Conservation (phyloP, 2,797 vertebrate genomes). For the Spizella passerina region DNA sequence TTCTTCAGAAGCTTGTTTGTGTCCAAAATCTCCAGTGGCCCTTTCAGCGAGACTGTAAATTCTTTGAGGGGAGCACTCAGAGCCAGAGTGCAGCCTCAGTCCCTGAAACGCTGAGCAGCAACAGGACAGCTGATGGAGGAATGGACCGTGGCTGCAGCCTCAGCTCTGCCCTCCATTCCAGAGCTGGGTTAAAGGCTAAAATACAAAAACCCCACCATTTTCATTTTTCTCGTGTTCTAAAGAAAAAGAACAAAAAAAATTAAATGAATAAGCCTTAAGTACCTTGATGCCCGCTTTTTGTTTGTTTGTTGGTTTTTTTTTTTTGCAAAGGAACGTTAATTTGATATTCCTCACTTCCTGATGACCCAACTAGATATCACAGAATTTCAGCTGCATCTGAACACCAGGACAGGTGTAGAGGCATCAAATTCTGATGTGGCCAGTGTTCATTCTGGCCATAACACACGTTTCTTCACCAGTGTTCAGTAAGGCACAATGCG, state of each 20-base stretch:
- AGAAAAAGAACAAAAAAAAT: neutral
- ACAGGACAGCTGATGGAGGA: neutral
- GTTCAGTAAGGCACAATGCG: neutral
- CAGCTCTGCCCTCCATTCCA: neutral
- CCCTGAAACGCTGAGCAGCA: neutral
- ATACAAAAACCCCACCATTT: neutral
- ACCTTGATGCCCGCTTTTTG: neutral
- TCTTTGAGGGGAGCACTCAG: neutral
- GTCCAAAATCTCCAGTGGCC: neutral
- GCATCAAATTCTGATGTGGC: neutral
- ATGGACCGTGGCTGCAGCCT: neutral
- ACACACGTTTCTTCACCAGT: neutral
- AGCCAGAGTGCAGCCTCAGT: neutral
- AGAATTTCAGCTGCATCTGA: neutral
- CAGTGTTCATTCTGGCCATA: neutral
- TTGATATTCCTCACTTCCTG: neutral
- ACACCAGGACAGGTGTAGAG: neutral
- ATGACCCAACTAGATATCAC: neutral
- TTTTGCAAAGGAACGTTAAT: neutral
- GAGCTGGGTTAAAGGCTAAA: neutral
- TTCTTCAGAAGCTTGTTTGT: conserved; percentile 14
- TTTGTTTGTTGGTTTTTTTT: neutral
- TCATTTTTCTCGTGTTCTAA: neutral
- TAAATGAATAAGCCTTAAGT: neutral
- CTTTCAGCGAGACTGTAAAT: neutral